Percentiles rank a stretch among this genome's conserved stretches.
These are phyloP conservation scores for Peromyscus leucopus DNA, from an alignment of 2,113 vertebrate species.

Conservation along the genomic window DNA sequence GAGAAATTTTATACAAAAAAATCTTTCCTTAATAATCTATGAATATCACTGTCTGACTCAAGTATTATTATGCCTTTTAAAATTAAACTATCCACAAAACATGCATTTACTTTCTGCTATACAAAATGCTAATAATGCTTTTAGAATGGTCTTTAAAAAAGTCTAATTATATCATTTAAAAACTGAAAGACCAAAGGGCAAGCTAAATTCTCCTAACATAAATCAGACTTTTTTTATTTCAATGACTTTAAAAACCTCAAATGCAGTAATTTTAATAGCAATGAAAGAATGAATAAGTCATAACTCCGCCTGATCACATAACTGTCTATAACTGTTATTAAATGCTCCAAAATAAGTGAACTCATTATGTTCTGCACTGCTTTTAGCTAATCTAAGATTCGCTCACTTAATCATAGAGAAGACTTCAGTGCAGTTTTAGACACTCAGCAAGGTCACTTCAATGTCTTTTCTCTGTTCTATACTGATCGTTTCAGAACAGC, in stretches of 20 bases:
- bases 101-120: constrained; percentile 92
- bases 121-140: constrained; percentile 95
- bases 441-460: constrained; percentile 91
- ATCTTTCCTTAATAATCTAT: constrained; percentile 90
- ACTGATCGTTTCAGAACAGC: constrained; percentile 90
- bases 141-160: constrained; percentile 98
- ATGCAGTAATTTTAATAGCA: constrained; percentile 94
- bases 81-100: constrained; percentile 93
- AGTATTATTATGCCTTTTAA: constrained; percentile 92
- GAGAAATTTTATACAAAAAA: constrained; percentile 87
- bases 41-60: constrained; percentile 90
- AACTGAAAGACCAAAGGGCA: constrained; percentile 95
- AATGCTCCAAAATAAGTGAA: constrained; percentile 93
- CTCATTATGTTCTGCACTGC: constrained; percentile 93
- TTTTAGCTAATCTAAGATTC: constrained; percentile 93
- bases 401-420: constrained; percentile 92
- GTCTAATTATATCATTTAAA: constrained; percentile 98
- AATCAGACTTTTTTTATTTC: constrained; percentile 95
- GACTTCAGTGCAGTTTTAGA: constrained; percentile 90
- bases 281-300: constrained; percentile 93
- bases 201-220: constrained; percentile 96
- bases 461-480: constrained; percentile 86
- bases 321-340: constrained; percentile 95
- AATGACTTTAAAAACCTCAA: constrained; percentile 93
- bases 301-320: constrained; percentile 94